Evolutionary conservation across 2,888 invertebrate genomes (phyloP).

Genomic region (Agriopis marginaria): DNA sequence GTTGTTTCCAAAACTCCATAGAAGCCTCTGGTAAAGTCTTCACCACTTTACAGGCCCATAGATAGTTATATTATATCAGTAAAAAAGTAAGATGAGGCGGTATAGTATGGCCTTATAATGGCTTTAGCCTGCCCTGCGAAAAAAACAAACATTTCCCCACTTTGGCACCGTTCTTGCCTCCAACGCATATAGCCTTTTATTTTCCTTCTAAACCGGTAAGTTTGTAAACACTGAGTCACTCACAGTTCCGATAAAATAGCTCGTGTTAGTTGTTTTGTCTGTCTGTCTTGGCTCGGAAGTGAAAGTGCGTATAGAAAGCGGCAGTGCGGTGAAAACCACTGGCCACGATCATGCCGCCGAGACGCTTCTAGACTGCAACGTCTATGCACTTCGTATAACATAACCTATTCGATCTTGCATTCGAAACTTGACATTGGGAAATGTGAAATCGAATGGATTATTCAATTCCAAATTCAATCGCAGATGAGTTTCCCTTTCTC

Average conservation of each 20-base stretch:
- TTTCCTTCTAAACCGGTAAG: constrained; percentile 45
- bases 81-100: no score
- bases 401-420: constrained; percentile 32
- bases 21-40: no score
- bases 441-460: constrained; percentile 23
- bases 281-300: constrained; percentile 65
- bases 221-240: constrained; percentile 62
- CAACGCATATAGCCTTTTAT: constrained; percentile 22
- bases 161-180: constrained; percentile 5
- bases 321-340: constrained; percentile 69
- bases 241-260: constrained; percentile 59
- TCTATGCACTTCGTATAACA: constrained; percentile 54
- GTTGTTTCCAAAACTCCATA: no score
- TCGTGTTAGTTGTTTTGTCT: constrained; percentile 64
- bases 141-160: neutral
- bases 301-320: constrained; percentile 73
- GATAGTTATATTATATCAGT: no score
- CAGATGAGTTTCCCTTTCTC: constrained; percentile 19
- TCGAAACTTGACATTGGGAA: constrained; percentile 42
- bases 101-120: no score
- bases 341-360: constrained; percentile 55
- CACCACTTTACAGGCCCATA: no score
- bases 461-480: constrained; percentile 10
- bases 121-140: no score
- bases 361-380: constrained; percentile 59